Base-by-base conservation (phyloP, 2,113 vertebrate genomes). In the Tachycineta bicolor region DNA sequence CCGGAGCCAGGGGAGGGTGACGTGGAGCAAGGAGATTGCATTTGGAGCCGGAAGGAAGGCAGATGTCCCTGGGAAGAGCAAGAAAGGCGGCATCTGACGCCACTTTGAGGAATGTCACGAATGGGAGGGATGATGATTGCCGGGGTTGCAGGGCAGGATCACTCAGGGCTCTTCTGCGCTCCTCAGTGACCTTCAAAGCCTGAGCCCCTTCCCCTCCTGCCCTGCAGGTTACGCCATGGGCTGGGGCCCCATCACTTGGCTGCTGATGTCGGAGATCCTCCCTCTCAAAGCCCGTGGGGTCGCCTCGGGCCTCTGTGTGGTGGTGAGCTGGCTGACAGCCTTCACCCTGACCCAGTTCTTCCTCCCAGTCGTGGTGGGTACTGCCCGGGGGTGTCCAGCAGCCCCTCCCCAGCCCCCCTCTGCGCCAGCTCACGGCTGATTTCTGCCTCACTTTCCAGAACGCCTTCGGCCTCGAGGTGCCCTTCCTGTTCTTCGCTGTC, bases 161-260 rank as follows among this genome's bases (percentile, higher is more conserved):
- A 41, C n/a, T 58, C 14, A 21, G 33, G 47, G 56, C 33, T 74
- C 21, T 83, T 46, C 62, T 55, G 26, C 53, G 18, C 37, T 58
- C 23, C 23, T 7, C 24, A 63, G 22, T 1, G 7, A 8, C 33
- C 56, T 79, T 10, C 14, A 4, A 28, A 68, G 37, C 16, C 68
- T 78, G 58, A 37, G 1, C 13, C 33, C 28, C 17, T n/a, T 29
- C 3, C 33, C 5, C 33, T 37, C 3, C 22, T 75, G 7, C 20
- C 46, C 56, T 81, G 12, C 96, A 99, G 99, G 99, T 46, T 99
- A 99, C 0, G 99, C 99, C 91, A 98, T 99, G 98, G 99, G 99
- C 95, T 99, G 99, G 99, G 99, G 99, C 10, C 99, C 99, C 63
- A 99, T 99, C 97, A 99, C 99, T 6, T 99, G 99, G 99, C 95